A percentile compares a stretch with the other conserved stretches of the same genome.
These are phyloP conservation scores for Pseudorectes ferrugineus DNA, from an alignment of 2,113 vertebrate genomes.

Conservation along the genomic window DNA sequence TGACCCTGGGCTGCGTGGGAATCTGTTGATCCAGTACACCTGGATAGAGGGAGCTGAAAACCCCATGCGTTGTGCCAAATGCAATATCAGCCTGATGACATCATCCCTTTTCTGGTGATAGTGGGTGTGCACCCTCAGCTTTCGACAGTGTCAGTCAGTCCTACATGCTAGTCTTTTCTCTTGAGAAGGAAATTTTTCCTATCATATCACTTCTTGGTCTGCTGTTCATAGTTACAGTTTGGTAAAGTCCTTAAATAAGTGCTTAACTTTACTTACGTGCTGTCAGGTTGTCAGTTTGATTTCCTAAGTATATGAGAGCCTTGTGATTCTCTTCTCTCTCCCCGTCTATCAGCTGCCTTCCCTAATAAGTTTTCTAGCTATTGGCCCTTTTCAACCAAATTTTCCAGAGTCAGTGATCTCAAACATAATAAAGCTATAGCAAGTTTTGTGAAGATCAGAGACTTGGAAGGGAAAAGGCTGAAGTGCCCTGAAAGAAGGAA, in stretches of 20 bases:
- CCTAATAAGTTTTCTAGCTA: neutral
- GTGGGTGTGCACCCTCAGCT: neutral
- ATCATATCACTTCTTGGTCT: neutral
- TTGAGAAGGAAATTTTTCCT: neutral
- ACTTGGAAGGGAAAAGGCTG: neutral
- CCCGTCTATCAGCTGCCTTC: neutral
- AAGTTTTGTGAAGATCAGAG: neutral
- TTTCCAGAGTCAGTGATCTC: neutral
- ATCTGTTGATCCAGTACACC: neutral
- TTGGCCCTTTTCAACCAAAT: neutral
- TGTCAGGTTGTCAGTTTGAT: neutral
- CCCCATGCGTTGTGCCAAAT: neutral
- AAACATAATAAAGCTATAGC: neutral
- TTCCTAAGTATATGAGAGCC: neutral
- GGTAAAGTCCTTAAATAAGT: neutral
- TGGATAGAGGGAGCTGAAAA: neutral
- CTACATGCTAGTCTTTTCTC: neutral
- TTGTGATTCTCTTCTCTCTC: neutral
- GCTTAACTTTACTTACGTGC: neutral
- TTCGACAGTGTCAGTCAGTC: neutral
- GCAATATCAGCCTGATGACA: neutral
- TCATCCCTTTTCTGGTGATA: neutral
- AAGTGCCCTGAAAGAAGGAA: neutral
- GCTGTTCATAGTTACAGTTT: neutral
- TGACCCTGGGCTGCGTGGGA: rapidly evolving